A percentile compares a stretch with the other conserved stretches of the same genome.
phyloP scores from a whole-genome alignment of 2,888 invertebrate genomes.

The Bembecia ichneumoniformis region DNA sequence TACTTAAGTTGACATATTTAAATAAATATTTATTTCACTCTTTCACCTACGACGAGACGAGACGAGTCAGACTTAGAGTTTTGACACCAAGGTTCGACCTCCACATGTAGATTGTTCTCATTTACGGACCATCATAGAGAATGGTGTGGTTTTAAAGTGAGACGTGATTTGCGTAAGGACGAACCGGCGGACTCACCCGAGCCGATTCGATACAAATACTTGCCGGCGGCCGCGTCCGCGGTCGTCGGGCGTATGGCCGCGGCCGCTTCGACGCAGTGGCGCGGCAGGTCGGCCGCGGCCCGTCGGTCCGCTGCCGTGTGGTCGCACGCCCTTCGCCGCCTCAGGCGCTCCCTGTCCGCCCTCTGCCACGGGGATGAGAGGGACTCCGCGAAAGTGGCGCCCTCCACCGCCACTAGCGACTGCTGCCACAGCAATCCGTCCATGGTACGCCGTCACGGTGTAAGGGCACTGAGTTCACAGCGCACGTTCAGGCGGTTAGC shows the following conservation, averaged over 20 bases:
- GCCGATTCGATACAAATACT: conserved; percentile 41
- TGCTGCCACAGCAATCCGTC: conserved; percentile 44
- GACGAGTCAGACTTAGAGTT: too few species aligned
- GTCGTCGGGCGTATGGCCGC: conserved; percentile 7
- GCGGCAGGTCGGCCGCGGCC: conserved; percentile 13
- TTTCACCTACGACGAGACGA: too few species aligned
- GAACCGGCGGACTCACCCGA: conserved; percentile 39
- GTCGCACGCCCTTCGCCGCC: conserved; percentile 25
- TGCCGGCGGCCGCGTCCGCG: conserved; percentile 42
- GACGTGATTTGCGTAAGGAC: conserved; percentile 26
- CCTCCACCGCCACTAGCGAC: conserved; percentile 42
- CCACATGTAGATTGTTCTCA: too few species aligned
- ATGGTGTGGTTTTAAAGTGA: too few species aligned
- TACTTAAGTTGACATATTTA: too few species aligned
- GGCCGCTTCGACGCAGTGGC: conserved; percentile 22
- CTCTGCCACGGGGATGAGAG: conserved; percentile 42
- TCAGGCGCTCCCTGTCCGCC: conserved; percentile 15
- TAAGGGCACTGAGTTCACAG: conserved; percentile 5
- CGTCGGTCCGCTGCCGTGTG: conserved; percentile 18
- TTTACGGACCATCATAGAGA: too few species aligned
- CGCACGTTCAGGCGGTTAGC: conserved; percentile 11
- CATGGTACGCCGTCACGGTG: conserved; percentile 48
- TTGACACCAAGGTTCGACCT: too few species aligned
- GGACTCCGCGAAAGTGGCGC: conserved; percentile 38
- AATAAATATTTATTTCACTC: too few species aligned